Conservation (phyloP, 2,113 vertebrate species). For the Recurvirostra avosetta region DNA sequence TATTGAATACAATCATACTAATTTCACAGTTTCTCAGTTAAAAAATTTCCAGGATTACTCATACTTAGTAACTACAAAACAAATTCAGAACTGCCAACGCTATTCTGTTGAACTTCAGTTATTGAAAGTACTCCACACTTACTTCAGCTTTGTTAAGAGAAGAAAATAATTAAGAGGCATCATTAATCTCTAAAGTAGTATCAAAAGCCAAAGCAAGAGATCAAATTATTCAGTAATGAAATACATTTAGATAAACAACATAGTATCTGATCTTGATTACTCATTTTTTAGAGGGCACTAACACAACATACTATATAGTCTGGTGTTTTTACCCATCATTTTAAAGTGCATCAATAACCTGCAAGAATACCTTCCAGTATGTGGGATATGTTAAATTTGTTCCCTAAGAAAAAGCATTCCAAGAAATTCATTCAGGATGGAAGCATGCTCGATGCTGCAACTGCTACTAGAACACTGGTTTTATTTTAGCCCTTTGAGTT, state of each 20-base stretch:
- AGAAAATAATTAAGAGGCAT: background rate
- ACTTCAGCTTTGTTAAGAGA: background rate
- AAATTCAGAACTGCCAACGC: background rate
- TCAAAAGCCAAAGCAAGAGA: background rate
- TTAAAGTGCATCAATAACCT: background rate
- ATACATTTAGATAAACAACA: background rate
- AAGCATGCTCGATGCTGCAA: background rate
- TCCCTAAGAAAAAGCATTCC: background rate
- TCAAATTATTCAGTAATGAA: background rate
- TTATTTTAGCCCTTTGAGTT: background rate
- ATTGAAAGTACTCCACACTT: background rate
- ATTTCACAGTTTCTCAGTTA: background rate
- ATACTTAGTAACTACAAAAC: background rate
- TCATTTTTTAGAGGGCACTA: background rate
- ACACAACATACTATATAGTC: background rate
- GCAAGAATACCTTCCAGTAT: background rate
- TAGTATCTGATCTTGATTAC: background rate
- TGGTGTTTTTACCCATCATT: background rate
- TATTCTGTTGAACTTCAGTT: background rate
- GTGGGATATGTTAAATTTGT: background rate
- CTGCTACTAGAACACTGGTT: background rate
- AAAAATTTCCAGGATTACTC: conserved; percentile 31
- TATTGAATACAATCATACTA: background rate
- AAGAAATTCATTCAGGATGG: background rate
- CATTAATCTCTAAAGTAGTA: background rate